Evolutionary conservation across 2,888 invertebrate genomes (phyloP).

Genomic region (Harpalus rubripes): DNA sequence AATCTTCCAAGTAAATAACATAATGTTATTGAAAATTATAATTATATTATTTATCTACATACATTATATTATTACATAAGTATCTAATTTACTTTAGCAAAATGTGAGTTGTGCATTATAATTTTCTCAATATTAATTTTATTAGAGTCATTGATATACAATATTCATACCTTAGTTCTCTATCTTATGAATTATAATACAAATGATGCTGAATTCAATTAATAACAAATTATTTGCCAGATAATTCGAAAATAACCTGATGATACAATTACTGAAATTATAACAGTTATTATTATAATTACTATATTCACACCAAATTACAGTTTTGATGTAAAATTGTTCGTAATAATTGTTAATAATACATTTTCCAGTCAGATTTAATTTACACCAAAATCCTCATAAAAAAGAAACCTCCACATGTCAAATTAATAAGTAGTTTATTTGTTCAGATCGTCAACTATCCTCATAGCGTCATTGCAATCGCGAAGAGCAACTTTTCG

Average conservation of each 20-base stretch:
- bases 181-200: neutral
- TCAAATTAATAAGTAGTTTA: neutral
- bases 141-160: no score
- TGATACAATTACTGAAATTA: conserved; percentile 43
- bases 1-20: no score
- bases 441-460: neutral
- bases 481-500: conserved; percentile 2
- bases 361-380: neutral
- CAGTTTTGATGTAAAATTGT: neutral
- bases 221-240: conserved; percentile 1
- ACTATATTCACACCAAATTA: conserved; percentile 20
- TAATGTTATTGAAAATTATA: no score
- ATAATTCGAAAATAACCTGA: conserved; percentile 40
- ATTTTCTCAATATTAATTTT: no score
- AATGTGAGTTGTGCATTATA: no score
- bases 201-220: neutral
- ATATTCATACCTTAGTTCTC: no score
- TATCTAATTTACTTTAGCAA: no score
- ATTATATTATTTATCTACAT: no score
- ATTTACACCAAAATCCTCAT: no score
- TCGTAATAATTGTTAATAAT: neutral
- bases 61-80: no score
- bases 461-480: no score
- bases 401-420: no score
- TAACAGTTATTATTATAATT: conserved; percentile 25